Base-by-base conservation (phyloP, 1,140 invertebrate species). In the Eueides isabella region DNA sequence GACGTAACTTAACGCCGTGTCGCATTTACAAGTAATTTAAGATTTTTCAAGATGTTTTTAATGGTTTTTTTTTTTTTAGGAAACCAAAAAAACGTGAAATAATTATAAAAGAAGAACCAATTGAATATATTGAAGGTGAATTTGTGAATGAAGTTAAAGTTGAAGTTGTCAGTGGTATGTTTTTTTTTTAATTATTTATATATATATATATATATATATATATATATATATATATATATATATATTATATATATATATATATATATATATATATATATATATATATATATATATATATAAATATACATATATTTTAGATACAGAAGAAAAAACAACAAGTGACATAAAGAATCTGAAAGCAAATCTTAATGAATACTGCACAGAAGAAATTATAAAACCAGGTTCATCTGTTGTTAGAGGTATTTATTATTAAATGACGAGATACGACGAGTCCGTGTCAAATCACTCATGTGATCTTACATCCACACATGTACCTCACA, bases 91-190 rank as follows among this genome's bases (percentile, higher is more conserved):
- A 23, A 14, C 48, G 9, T 6, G 48, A 23, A 55, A 23, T 55
- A 23, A 55, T 55, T 19, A 55, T 55, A 55, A 55, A 55, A 55
- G 48, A 55, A 12, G 48, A 55, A 55, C 48, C 48, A 23, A 55
- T 23, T 55, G 48, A 55, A 55, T 23, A 23, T 55, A 55, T 55
- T 23, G 48, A 55, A 19, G 9, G 19, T 26, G 48, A 55, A n/a
- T 55, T 55, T 55, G 9, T 55, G 23, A 11, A 4, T 55, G 48
- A 55, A 12, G 48, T 55, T 26, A 55, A 55, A 26, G 4, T 55
- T 2, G 48, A 55, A 55, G 48, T 55, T 9, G 11, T 26, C 19
- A 55, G 23, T 11, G 48, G 48, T 55, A 11, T 26, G 23, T 26
- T 55, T 12, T 12, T 11, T 55, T 12, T 9, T 55, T 26, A 31